Conservation (phyloP, 2,797 vertebrate species). For the Galaxias olidus region DNA sequence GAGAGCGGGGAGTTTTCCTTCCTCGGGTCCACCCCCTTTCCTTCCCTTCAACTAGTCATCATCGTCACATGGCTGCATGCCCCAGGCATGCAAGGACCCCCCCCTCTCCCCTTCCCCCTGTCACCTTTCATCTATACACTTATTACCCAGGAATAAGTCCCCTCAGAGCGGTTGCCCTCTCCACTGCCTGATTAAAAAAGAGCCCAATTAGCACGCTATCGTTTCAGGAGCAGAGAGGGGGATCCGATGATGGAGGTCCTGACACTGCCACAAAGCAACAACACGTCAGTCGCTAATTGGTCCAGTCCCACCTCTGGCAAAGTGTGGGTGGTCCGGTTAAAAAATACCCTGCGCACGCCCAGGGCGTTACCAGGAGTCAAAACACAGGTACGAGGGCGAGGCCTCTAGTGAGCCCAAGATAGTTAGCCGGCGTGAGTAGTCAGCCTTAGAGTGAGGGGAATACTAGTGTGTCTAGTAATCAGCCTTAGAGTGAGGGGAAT, state of each 20-base stretch:
- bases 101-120: slow-evolving; percentile 62
- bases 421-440: no score
- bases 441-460: no score
- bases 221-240: slow-evolving; percentile 35
- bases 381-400: no score
- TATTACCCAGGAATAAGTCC: slow-evolving; percentile 56
- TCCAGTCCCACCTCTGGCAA: slow-evolving; percentile 18
- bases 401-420: no score
- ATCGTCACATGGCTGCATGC: slow-evolving; percentile 11
- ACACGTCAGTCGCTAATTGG: slow-evolving; percentile 22
- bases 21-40: slow-evolving; percentile 47
- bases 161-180: slow-evolving; percentile 35
- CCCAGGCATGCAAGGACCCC: slow-evolving; percentile 50
- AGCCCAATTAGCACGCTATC: slow-evolving; percentile 46
- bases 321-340: no score
- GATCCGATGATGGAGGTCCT: slow-evolving; percentile 27
- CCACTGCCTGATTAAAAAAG: slow-evolving; percentile 59
- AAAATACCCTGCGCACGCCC: no score
- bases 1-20: slow-evolving; percentile 44
- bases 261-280: not conserved
- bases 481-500: no score
- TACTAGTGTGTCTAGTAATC: no score
- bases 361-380: no score
- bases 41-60: slow-evolving; percentile 4
- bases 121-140: slow-evolving; percentile 64